Evolutionary conservation across 2,113 vertebrate genomes (phyloP).

Genomic region (Tursiops truncatus): DNA sequence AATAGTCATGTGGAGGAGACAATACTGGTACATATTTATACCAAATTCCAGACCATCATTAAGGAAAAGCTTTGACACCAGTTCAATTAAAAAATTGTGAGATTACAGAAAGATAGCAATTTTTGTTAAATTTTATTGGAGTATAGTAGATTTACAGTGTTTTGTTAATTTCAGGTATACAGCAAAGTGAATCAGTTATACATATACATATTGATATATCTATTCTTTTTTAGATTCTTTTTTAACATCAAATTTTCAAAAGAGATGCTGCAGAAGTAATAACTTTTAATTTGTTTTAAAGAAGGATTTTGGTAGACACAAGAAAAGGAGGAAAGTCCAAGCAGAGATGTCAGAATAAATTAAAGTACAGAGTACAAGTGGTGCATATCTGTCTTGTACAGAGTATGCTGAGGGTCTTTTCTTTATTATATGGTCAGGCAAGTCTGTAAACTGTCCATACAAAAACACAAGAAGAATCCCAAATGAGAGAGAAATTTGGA

Average conservation of each 20-base stretch:
- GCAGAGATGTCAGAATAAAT: not conserved
- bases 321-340: not conserved
- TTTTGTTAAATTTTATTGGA: not conserved
- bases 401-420: not conserved
- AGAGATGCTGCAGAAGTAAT: not conserved
- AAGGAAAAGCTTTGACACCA: not conserved
- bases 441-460: not conserved
- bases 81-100: not conserved
- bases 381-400: not conserved
- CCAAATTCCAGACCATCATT: not conserved
- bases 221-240: not conserved
- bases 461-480: not conserved
- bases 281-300: slow-evolving; percentile 34
- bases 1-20: not conserved
- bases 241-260: not conserved
- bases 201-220: too few species aligned
- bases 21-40: not conserved
- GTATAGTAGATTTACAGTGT: not conserved
- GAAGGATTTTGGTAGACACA: not conserved
- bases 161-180: not conserved
- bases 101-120: not conserved
- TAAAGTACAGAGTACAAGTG: not conserved
- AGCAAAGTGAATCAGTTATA: not conserved
- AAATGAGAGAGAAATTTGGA: not conserved
- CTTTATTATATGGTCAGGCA: not conserved